Conservation (phyloP, 2,113 vertebrate genomes). For the Serinus canaria region DNA sequence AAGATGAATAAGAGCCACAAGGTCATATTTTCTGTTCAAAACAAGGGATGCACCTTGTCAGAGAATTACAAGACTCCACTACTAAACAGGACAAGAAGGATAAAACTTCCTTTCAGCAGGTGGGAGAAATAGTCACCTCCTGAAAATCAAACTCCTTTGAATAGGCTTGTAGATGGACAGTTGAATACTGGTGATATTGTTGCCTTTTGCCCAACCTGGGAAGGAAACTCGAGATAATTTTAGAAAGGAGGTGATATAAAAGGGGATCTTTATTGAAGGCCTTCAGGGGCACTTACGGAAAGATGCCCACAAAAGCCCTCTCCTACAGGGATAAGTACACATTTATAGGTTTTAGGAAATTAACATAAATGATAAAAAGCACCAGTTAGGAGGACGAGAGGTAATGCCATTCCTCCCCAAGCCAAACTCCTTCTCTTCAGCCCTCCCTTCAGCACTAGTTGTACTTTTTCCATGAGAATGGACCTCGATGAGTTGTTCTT, state of each 20-base stretch:
- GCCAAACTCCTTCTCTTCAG: not conserved
- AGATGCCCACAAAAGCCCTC: not conserved
- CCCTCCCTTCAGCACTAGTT: not conserved
- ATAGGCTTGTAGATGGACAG: not conserved
- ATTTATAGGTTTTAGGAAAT: not conserved
- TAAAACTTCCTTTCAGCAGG: not conserved
- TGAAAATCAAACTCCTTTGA: not conserved
- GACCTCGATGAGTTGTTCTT: accelerated
- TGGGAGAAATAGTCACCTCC: not conserved
- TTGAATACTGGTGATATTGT: not conserved
- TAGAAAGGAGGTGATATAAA: not conserved
- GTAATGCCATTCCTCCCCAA: too few species aligned
- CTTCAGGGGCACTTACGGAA: not conserved
- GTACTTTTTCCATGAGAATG: not conserved
- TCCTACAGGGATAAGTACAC: not conserved
- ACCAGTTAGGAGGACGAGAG: not conserved
- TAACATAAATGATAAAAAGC: not conserved
- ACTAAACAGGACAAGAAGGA: not conserved
- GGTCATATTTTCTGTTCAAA: not conserved
- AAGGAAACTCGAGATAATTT: not conserved
- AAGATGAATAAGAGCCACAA: not conserved
- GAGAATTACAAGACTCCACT: not conserved
- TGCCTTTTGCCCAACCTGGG: not conserved
- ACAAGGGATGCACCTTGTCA: not conserved
- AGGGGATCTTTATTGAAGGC: not conserved